These are phyloP conservation scores for Ciconia nigra DNA, from an alignment of 2,797 vertebrate genomes.

Conservation along the genomic window DNA sequence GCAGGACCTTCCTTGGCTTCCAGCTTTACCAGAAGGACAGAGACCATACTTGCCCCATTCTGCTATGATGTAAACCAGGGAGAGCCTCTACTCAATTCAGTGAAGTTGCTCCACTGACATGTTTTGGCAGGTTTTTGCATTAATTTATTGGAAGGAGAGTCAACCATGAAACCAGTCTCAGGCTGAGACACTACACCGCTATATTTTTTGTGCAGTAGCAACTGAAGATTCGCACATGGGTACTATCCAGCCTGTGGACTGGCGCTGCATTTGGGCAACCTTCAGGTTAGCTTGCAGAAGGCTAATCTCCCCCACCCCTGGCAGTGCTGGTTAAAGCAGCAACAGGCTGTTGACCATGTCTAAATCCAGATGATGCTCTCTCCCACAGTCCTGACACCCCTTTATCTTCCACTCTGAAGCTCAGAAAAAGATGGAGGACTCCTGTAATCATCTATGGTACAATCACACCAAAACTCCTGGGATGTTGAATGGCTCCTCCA, in stretches of 20 bases:
- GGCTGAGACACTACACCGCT: neutral
- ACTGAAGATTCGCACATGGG: neutral
- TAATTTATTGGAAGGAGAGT: neutral
- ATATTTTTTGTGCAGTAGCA: neutral
- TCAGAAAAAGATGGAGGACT: neutral
- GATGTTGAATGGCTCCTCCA: neutral
- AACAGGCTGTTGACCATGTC: neutral
- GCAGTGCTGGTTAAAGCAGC: neutral
- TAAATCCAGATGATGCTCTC: neutral
- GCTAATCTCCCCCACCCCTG: fast-evolving
- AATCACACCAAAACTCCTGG: neutral
- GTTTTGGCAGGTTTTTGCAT: neutral
- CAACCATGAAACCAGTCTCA: neutral
- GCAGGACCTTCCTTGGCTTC: neutral
- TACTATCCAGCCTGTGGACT: neutral
- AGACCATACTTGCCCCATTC: neutral
- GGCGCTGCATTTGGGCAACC: neutral
- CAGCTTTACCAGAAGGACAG: neutral
- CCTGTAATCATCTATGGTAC: neutral
- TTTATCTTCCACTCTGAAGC: neutral
- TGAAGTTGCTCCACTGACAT: neutral
- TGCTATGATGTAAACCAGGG: neutral
- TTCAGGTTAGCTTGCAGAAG: neutral
- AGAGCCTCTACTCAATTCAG: neutral
- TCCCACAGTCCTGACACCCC: neutral